These are phyloP conservation scores for Balaeniceps rex DNA, from an alignment of 2,113 vertebrate species.

Conservation along the genomic window DNA sequence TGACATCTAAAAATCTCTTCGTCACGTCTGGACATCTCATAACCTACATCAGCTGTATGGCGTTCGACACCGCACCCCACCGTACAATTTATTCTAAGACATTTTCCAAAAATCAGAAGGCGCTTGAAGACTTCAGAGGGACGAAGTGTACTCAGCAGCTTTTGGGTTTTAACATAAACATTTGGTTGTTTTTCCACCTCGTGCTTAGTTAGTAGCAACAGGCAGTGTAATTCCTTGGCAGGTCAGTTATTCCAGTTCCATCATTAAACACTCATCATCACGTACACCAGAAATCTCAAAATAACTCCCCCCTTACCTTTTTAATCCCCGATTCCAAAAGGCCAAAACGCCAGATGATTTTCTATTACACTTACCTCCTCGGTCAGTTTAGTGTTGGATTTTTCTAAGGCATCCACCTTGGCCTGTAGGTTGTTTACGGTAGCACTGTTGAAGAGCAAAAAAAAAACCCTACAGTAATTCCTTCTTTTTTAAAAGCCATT, in stretches of 20 bases:
- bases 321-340: not conserved
- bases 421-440: constrained; percentile 98
- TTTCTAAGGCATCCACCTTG: constrained; percentile 96
- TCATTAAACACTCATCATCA: not conserved
- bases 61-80: not conserved
- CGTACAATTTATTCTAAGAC: not conserved
- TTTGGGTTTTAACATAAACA: not conserved
- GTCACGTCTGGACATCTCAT: not conserved
- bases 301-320: not conserved
- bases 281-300: not conserved
- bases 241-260: not conserved
- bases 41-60: not conserved
- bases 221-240: not conserved
- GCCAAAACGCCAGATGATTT: not conserved
- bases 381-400: constrained; percentile 97
- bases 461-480: not conserved
- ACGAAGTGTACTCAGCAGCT: not conserved
- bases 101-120: not conserved
- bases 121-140: not conserved
- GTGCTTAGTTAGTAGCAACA: not conserved
- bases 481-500: not conserved
- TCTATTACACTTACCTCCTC: constrained; percentile 82
- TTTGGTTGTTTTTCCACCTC: not conserved
- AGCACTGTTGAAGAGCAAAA: constrained; percentile 76
- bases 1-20: not conserved